Percentiles rank a stretch among this genome's conserved stretches.
These are phyloP conservation scores for Hoplias malabaricus DNA, from an alignment of 2,113 vertebrate species.

Conservation along the genomic window DNA sequence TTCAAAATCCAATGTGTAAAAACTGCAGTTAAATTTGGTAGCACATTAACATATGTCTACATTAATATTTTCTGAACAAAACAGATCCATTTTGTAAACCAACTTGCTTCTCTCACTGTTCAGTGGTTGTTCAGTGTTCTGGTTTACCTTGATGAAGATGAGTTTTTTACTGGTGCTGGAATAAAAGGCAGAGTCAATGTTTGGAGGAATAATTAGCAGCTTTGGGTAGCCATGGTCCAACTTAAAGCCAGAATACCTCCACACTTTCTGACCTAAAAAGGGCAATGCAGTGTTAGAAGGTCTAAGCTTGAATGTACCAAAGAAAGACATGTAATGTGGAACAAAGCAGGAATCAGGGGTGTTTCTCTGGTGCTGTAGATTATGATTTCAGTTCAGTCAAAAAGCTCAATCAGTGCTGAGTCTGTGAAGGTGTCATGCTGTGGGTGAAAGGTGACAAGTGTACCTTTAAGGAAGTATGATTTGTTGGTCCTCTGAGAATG, in stretches of 20 bases:
- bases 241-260: conserved; percentile 78
- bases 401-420: too few relatives aligned
- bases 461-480: conserved; percentile 85
- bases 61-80: too few relatives aligned
- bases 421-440: not conserved
- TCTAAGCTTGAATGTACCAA: not conserved
- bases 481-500: conserved; percentile 78
- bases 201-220: conserved; percentile 69
- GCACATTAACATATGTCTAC: too few relatives aligned
- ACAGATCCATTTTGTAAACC: too few relatives aligned
- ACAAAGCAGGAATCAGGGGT: too few relatives aligned
- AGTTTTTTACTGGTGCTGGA: conserved; percentile 73
- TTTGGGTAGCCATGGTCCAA: conserved; percentile 78
- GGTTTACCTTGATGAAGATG: conserved; percentile 80
- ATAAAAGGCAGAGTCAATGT: conserved; percentile 80
- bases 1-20: too few relatives aligned
- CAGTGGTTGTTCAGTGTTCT: too few relatives aligned
- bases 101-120: not conserved
- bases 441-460: conserved; percentile 9
- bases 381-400: too few relatives aligned
- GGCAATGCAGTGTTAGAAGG: not conserved
- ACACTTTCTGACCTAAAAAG: conserved; percentile 74
- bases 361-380: too few relatives aligned
- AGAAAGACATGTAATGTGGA: not conserved
- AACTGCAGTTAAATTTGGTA: too few relatives aligned